Evolutionary conservation across 2,888 invertebrate species (phyloP), one percentile per base, ranked within the genome.

Genomic region (Dascillus cervinus): DNA sequence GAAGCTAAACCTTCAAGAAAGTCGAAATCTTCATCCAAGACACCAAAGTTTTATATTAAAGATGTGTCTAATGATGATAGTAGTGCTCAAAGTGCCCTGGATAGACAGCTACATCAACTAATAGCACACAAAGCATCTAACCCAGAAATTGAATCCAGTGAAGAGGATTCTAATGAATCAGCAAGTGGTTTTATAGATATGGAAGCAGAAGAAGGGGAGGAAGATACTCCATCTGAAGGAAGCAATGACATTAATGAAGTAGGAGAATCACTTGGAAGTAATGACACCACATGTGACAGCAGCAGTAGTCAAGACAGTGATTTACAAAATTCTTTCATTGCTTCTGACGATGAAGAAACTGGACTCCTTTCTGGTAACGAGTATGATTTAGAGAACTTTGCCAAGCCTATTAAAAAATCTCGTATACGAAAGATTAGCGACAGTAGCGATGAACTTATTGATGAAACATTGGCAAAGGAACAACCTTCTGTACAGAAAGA

Each of bases 151-250:
- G n/a, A n/a, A n/a, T n/a, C n/a, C n/a, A n/a, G n/a, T n/a, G n/a
- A n/a, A n/a, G n/a, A n/a, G n/a, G n/a, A n/a, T n/a, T n/a, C n/a
- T 22, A 23, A 17, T 12, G 32, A 40, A 25, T 28, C 36, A 4
- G 26, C 19, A 4, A 37, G 36, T 20, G 32, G 40, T 22, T 50
- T 49, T 30, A 26, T 61, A 4, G 53, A 52, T 37, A 53, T 52
- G 29, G 51, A 53, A 48, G 63, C 62, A 8, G 55, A 54, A 32
- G 64, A 64, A 52, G 61, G 56, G 9, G 58, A 62, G 43, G 62
- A 63, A 45, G 61, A 60, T 28, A 60, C 59, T 3, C 58, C 61
- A 6, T 57, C 58, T 17, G 59, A 60, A 44, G 59, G 48, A 13
- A 62, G 61, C 30, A 64, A 62, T 39, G 55, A 58, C 20, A 62